Percentiles rank a stretch among this genome's conserved stretches.
These are phyloP conservation scores for Chouioia cunea DNA, from an alignment of 2,888 invertebrate genomes.

Conservation along the genomic window DNA sequence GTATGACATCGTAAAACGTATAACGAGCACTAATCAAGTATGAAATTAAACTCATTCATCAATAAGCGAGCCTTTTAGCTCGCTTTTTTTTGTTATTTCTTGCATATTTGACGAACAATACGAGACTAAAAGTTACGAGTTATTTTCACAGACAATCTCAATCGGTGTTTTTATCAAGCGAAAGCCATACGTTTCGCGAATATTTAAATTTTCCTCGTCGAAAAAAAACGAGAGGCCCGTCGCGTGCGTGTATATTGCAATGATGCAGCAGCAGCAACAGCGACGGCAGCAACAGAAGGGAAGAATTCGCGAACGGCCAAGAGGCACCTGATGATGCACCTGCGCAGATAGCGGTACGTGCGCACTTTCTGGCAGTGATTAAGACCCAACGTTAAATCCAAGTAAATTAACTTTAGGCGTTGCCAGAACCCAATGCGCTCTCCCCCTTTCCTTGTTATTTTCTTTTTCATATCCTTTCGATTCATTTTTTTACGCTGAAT, in stretches of 20 bases:
- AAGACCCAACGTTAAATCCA: constrained; percentile 40
- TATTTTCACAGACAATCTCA: constrained; percentile 8
- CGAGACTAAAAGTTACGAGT: not conserved
- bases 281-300: not conserved
- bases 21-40: constrained; percentile 44
- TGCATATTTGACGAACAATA: not conserved
- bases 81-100: not conserved
- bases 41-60: constrained; percentile 44
- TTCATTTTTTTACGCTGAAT: not conserved
- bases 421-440: constrained; percentile 9
- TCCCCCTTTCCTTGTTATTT: too few species aligned
- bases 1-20: constrained; percentile 37
- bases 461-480: constrained; percentile 3
- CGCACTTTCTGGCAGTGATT: constrained; percentile 38
- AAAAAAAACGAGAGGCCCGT: not conserved
- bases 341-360: constrained; percentile 43
- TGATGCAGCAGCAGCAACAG: constrained; percentile 10
- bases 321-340: constrained; percentile 40
- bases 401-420: constrained; percentile 46
- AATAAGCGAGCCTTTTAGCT: constrained; percentile 31
- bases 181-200: not conserved
- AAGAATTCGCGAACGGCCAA: not conserved
- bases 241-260: not conserved
- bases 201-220: not conserved
- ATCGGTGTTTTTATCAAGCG: constrained; percentile 29